phyloP scores from a whole-genome alignment of 2,113 vertebrate species.

The Myotis davidii region DNA sequence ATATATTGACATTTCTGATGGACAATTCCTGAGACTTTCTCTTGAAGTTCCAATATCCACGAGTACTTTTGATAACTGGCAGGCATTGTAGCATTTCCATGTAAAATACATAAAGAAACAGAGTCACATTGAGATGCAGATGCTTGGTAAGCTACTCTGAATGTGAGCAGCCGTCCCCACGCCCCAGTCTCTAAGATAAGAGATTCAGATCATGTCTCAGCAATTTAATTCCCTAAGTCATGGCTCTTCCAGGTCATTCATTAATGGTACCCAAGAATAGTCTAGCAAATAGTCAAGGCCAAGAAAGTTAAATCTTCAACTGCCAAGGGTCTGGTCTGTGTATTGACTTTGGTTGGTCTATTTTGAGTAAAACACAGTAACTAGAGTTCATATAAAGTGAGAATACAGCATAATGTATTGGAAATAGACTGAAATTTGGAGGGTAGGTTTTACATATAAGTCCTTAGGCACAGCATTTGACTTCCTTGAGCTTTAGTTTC shows the following conservation, averaged over 20 bases:
- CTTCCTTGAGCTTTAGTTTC: neutral
- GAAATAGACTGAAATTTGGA: conserved; percentile 1
- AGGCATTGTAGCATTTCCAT: neutral
- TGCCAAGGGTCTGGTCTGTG: neutral
- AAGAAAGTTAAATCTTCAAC: conserved; percentile 24
- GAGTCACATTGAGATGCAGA: neutral
- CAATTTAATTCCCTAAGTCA: neutral
- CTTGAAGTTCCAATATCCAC: neutral
- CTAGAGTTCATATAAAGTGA: conserved; percentile 17
- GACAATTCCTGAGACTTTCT: neutral
- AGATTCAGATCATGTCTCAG: neutral
- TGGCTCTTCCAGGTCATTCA: neutral
- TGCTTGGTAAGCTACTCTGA: neutral
- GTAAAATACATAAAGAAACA: neutral
- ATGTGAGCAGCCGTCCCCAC: accelerated
- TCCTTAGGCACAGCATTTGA: neutral
- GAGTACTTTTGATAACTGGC: neutral
- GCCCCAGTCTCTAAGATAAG: neutral
- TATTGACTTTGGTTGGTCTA: conserved; percentile 10
- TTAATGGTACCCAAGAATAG: neutral
- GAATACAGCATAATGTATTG: neutral
- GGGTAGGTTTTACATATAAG: neutral
- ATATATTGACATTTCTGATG: neutral
- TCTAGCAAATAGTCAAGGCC: conserved; percentile 24
- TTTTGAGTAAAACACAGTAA: conserved; percentile 50